Percentiles rank a stretch among this genome's conserved stretches.
These are phyloP conservation scores for Heliconius erato DNA, from an alignment of 2,888 invertebrate genomes.

Conservation along the genomic window DNA sequence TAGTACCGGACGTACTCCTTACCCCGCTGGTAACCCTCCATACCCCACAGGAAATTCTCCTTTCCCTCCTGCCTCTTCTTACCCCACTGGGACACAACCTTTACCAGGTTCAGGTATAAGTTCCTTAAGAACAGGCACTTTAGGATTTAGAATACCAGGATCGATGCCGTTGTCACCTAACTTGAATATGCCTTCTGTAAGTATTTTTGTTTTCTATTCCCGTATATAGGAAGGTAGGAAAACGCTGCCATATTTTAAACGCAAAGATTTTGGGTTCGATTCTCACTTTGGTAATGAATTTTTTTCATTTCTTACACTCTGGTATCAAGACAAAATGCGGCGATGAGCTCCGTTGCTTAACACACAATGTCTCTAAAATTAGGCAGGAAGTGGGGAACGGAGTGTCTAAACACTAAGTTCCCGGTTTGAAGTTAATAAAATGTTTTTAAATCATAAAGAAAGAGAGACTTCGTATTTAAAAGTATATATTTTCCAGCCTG, in stretches of 20 bases:
- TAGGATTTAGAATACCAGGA: slow-evolving; percentile 62
- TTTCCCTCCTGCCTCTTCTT: neutral
- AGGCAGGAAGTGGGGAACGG: neutral
- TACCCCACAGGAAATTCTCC: slow-evolving; percentile 21
- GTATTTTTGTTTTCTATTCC: neutral
- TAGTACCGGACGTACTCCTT: slow-evolving; percentile 5
- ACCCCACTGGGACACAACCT: neutral
- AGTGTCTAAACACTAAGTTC: neutral
- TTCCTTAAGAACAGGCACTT: slow-evolving; percentile 59
- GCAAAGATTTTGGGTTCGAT: too few relatives aligned
- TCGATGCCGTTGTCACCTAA: slow-evolving; percentile 30
- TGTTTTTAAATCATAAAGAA: neutral
- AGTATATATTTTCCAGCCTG: slow-evolving; percentile 41
- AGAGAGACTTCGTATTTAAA: neutral
- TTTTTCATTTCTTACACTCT: neutral
- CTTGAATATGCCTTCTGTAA: slow-evolving; percentile 44
- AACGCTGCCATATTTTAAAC: neutral
- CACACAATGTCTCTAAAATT: neutral
- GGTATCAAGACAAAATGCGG: neutral
- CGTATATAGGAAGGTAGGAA: neutral
- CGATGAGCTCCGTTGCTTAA: neutral
- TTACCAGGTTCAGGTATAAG: slow-evolving; percentile 9
- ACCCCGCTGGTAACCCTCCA: slow-evolving; percentile 15
- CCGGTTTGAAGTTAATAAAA: neutral
- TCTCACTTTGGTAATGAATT: neutral